Conservation (phyloP, 2,113 vertebrate genomes). For the Neomonachus schauinslandi region DNA sequence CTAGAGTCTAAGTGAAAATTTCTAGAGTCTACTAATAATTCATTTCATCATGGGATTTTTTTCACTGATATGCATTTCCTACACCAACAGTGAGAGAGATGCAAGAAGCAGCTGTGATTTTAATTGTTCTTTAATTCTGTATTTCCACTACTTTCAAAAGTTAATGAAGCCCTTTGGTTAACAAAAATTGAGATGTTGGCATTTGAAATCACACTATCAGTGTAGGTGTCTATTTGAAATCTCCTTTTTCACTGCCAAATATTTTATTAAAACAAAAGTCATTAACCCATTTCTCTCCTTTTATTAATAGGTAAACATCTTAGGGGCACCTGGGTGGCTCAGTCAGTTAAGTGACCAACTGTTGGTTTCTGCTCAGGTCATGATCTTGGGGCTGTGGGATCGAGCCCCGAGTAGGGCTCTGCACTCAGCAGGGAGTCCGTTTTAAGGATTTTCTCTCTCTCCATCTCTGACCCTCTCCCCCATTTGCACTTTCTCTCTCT, state of each 20-base stretch:
- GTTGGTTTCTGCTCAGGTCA: not conserved
- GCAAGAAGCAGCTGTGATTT: not conserved
- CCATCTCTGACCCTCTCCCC: not conserved
- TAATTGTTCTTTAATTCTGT: slow-evolving; percentile 26
- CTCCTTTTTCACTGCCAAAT: not conserved
- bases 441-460: not conserved
- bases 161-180: not conserved
- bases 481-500: not conserved
- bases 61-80: not conserved
- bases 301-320: not conserved
- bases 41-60: not conserved
- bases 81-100: not conserved
- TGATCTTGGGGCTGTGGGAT: not conserved
- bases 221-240: slow-evolving; percentile 7
- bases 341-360: not conserved
- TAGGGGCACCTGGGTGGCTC: not conserved
- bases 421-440: not conserved
- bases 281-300: not conserved
- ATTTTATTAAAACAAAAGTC: not conserved
- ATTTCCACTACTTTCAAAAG: not conserved
- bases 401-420: not conserved
- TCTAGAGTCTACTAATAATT: not conserved
- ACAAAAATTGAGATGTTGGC: slow-evolving; percentile 7
- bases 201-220: not conserved
- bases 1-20: not conserved